A percentile compares a stretch with the other conserved stretches of the same genome.
Conservation (phyloP, 2,797 vertebrate genomes). For the Tarsius wallacei region DNA sequence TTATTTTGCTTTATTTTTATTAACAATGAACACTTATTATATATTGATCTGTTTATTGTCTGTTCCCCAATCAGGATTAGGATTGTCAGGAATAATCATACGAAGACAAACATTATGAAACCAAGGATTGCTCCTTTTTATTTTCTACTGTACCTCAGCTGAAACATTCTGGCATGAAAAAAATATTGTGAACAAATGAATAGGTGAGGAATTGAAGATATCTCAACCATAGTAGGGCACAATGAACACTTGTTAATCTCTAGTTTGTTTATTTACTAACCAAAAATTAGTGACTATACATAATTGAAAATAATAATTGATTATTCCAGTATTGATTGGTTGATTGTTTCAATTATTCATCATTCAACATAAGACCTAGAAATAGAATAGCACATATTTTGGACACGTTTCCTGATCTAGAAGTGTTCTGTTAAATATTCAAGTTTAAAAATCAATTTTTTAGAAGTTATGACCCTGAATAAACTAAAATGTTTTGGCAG, state of each 20-base stretch:
- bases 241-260: neutral
- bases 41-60: neutral
- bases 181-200: neutral
- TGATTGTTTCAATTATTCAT: neutral
- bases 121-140: neutral
- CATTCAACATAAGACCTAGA: neutral
- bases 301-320: constrained; percentile 31
- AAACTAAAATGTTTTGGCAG: constrained; percentile 42
- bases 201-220: neutral
- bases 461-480: neutral
- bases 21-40: neutral
- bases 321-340: neutral
- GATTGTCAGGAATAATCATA: neutral
- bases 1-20: neutral
- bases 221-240: neutral
- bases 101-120: neutral
- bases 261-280: constrained; percentile 22
- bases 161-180: neutral
- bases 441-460: constrained; percentile 33
- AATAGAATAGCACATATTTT: neutral
- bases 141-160: neutral
- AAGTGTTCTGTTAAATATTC: neutral
- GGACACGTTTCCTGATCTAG: neutral
- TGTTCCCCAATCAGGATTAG: neutral
- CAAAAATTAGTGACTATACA: neutral